Percentiles rank a stretch among this genome's conserved stretches.
Conservation (phyloP, 2,113 vertebrate genomes). For the Ursus arctos region DNA sequence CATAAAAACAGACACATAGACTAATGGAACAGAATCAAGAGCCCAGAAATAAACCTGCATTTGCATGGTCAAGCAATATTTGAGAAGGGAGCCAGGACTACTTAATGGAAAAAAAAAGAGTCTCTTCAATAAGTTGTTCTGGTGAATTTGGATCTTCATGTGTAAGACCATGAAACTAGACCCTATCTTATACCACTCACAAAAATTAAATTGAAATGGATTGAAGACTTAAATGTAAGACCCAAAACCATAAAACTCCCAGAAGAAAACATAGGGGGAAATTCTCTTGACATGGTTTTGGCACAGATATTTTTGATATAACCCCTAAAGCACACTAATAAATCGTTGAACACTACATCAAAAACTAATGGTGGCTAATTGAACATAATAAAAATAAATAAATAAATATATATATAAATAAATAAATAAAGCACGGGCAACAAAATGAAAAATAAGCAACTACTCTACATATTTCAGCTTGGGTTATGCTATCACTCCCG, state of each 20-base stretch:
- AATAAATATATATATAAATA: no score
- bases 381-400: no score
- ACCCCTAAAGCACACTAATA: neutral
- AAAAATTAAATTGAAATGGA: neutral
- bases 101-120: neutral
- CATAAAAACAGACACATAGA: neutral
- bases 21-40: neutral
- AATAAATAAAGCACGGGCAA: neutral
- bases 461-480: neutral
- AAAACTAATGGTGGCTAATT: no score
- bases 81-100: neutral
- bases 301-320: neutral
- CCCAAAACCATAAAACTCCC: neutral
- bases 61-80: neutral
- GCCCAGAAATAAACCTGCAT: neutral
- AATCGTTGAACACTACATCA: no score
- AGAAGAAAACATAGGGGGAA: neutral
- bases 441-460: neutral
- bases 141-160: neutral
- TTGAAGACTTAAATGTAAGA: neutral
- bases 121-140: neutral
- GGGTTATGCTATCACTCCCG: neutral
- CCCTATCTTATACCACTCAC: neutral
- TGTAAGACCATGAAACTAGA: neutral
- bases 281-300: neutral